phyloP scores from a whole-genome alignment of 2,113 vertebrate species.

The Falcunculus frontatus region DNA sequence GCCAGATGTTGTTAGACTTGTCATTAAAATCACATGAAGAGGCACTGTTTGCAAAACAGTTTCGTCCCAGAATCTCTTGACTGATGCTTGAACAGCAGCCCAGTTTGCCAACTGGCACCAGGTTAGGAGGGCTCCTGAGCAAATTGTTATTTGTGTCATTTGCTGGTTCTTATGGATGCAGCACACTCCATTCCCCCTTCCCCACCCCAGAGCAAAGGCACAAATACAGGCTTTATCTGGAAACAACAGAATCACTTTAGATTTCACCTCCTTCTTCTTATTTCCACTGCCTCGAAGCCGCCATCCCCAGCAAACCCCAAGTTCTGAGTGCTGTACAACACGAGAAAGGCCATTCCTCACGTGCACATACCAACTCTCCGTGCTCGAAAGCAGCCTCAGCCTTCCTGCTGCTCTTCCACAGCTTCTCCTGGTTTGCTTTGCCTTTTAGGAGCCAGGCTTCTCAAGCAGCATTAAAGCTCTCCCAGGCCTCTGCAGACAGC shows the following conservation, averaged over 20 bases:
- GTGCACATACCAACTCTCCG: background rate
- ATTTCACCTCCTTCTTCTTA: background rate
- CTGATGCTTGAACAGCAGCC: background rate
- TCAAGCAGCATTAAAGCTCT: background rate
- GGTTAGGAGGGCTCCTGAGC: background rate
- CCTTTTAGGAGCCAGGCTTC: background rate
- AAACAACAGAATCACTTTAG: background rate
- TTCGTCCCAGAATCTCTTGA: background rate
- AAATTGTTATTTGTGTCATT: accelerated
- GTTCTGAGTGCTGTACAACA: accelerated
- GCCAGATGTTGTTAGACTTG: background rate
- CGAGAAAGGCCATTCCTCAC: accelerated
- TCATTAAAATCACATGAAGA: background rate
- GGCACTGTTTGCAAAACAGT: slow-evolving; percentile 3
- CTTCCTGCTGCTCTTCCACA: background rate
- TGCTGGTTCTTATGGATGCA: background rate
- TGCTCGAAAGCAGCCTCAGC: background rate
- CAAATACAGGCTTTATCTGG: accelerated
- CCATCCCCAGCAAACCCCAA: background rate
- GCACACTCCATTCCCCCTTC: background rate
- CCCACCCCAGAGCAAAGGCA: accelerated
- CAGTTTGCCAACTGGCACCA: background rate
- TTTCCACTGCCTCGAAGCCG: background rate
- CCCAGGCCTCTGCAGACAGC: background rate
- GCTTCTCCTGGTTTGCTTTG: background rate